Evolutionary conservation across 2,888 invertebrate genomes (phyloP).

Genomic region (Oscheius sp.): DNA sequence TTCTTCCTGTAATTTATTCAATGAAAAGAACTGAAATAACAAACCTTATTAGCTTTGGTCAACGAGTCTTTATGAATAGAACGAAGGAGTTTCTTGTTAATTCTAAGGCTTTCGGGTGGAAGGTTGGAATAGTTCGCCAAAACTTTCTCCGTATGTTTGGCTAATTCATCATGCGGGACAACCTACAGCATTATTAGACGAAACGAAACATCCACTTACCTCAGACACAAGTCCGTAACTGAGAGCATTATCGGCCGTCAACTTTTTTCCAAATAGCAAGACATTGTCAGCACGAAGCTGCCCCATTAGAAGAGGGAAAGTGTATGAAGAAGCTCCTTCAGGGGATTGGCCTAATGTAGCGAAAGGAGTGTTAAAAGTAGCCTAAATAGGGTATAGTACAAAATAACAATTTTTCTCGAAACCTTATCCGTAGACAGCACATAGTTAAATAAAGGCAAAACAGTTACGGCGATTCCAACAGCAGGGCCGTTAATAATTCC

Average conservation of each 20-base stretch:
- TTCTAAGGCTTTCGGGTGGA: constrained; percentile 78
- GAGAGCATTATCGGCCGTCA: constrained; percentile 85
- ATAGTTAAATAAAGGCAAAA: constrained; percentile 85
- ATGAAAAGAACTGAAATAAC: not conserved
- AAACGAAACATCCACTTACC: constrained; percentile 75
- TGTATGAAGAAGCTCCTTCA: constrained; percentile 89
- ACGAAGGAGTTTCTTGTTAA: constrained; percentile 82
- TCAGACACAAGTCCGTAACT: constrained; percentile 84
- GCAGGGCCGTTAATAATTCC: constrained; percentile 93
- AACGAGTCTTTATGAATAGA: constrained; percentile 77
- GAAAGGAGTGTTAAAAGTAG: constrained; percentile 90
- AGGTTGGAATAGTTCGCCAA: constrained; percentile 55
- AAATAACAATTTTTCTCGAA: constrained; percentile 1
- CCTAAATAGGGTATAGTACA: constrained; percentile 76
- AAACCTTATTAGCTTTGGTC: constrained; percentile 71
- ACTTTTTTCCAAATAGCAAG: constrained; percentile 81
- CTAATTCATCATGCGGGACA: constrained; percentile 77
- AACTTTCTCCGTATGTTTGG: constrained; percentile 44
- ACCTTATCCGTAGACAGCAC: constrained; percentile 85
- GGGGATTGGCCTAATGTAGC: constrained; percentile 85
- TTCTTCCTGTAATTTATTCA: constrained; percentile 77
- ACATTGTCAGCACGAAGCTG: constrained; percentile 80
- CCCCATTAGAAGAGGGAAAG: constrained; percentile 88
- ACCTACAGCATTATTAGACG: constrained; percentile 75
- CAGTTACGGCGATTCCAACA: constrained; percentile 89